Base-by-base conservation (phyloP, 1,140 invertebrate genomes). In the Sycophaga agraensis region DNA sequence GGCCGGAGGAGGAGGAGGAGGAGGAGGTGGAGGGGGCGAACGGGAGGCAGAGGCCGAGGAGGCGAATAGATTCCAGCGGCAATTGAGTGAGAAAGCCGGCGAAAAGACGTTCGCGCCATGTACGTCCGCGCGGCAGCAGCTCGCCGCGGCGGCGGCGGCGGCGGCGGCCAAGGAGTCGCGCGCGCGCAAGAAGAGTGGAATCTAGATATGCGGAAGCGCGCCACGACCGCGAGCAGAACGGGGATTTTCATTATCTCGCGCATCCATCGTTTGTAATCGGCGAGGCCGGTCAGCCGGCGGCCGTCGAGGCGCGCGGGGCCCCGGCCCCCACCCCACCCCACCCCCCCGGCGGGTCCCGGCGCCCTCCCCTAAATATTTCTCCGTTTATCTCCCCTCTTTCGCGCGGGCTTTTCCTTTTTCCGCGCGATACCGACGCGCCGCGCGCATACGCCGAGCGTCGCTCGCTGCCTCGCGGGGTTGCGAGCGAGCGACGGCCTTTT, bases 221-320 rank as follows among this genome's bases (percentile, higher is more conserved):
- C 5, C 61, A 64, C 50, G 51, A 51, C 22, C 59, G 16, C 11
- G 24, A 39, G 55, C 59, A 65, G 65, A 67, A 69, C 65, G 64
- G 35, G 63, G 53, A 69, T 76, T 73, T 74, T 74, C 70, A 73
- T 75, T 75, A 75, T 73, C 68, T 76, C 69, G 63, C 64, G 68
- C 69, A 72, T 75, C 70, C 64, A 74, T 75, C 71, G 66, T 64
- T 46, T 64, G 68, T 73, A 74, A 76, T 76, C 73, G 68, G 68
- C 70, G 73, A 72, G 69, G 68, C 58, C 66, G n/a, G n/a, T n/a
- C n/a, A n/a, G n/a, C n/a, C n/a, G n/a, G n/a, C n/a, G n/a, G n/a
- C n/a, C 73, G 68, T 68, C 70, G 73, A 72, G 69, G 68, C 58
- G 66, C 66, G 69, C 68, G 71, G 14, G 3, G 6, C 8, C 50